Percentiles rank a stretch among this genome's conserved stretches.
Conservation (phyloP, 64 coral and sea anemone species). For the Porites lutea region DNA sequence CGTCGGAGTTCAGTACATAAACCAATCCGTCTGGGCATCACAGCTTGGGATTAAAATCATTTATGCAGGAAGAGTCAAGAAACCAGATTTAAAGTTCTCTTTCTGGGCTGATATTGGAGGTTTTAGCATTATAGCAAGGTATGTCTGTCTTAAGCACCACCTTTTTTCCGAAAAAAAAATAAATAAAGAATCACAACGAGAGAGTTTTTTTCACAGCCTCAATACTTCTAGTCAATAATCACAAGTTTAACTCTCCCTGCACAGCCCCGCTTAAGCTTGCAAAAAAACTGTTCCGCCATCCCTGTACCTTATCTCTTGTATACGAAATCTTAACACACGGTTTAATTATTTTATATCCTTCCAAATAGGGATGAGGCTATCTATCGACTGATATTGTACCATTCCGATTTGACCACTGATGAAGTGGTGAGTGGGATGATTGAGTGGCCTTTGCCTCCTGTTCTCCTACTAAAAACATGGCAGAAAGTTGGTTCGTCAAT, state of each 20-base stretch:
- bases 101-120: neutral
- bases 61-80: neutral
- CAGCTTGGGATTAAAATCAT: slow-evolving; percentile 2
- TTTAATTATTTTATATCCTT: neutral
- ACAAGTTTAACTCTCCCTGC: too few species aligned
- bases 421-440: slow-evolving; percentile 45
- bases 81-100: slow-evolving; percentile 48
- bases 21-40: slow-evolving; percentile 68
- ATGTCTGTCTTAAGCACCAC: neutral
- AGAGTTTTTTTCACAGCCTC: too few species aligned
- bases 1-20: slow-evolving; percentile 70
- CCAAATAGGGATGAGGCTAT: neutral
- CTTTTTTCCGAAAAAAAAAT: neutral
- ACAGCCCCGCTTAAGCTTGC: too few species aligned
- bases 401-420: slow-evolving; percentile 34
- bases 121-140: slow-evolving; percentile 24
- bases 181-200: too few species aligned
- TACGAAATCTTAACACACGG: too few species aligned
- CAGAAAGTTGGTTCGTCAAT: neutral
- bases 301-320: neutral
- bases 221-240: too few species aligned
- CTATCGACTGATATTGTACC: slow-evolving; percentile 16
- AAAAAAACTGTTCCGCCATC: too few species aligned
- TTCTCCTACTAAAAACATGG: neutral
- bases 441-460: slow-evolving; percentile 43